Conservation (phyloP, 2,888 invertebrate genomes). For the Steinernema scapterisci region DNA sequence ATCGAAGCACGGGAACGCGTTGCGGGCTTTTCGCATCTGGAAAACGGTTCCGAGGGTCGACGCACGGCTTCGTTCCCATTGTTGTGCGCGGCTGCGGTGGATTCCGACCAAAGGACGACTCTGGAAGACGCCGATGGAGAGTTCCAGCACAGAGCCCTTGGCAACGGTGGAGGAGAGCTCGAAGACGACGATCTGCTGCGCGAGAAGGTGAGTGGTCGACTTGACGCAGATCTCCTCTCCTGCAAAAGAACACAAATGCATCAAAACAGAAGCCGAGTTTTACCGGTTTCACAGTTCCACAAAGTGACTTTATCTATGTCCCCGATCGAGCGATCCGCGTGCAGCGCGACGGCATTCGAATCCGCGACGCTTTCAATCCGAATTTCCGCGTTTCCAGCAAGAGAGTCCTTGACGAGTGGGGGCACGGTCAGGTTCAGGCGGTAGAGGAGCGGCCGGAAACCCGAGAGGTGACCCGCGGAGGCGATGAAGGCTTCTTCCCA, state of each 20-base stretch:
- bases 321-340: slow-evolving; percentile 15
- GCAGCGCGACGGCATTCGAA: slow-evolving; percentile 12
- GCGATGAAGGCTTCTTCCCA: slow-evolving; percentile 14
- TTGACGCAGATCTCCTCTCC: slow-evolving; percentile 12
- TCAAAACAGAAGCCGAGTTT: too few relatives aligned
- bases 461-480: slow-evolving; percentile 24
- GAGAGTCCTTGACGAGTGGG: not conserved
- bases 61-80: not conserved
- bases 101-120: slow-evolving; percentile 1
- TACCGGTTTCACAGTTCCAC: not conserved
- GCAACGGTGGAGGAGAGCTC: not conserved
- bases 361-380: slow-evolving; percentile 1
- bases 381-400: not conserved
- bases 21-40: slow-evolving; percentile 36
- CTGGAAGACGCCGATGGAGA: slow-evolving; percentile 3
- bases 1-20: slow-evolving; percentile 34
- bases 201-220: not conserved
- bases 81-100: not conserved
- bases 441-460: slow-evolving; percentile 33
- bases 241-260: not conserved
- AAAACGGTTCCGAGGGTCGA: slow-evolving; percentile 32
- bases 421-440: not conserved
- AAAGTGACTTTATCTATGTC: not conserved
- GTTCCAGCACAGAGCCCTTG: not conserved
- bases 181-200: slow-evolving; percentile 24